phyloP scores from a whole-genome alignment of 1,140 invertebrate genomes.

The Caenorhabditis brenneri region DNA sequence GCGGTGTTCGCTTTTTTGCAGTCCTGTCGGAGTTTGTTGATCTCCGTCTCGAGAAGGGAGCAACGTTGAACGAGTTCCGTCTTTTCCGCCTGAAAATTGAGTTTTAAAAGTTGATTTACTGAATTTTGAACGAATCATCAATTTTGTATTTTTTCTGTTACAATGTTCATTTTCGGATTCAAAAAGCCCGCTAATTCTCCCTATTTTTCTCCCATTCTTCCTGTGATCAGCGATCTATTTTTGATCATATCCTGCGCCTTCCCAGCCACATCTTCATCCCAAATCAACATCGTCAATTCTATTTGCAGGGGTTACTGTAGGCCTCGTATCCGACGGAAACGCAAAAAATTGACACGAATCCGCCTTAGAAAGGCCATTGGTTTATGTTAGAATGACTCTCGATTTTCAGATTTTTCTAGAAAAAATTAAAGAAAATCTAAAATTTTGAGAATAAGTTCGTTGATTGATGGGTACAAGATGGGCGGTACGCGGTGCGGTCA shows the following conservation, averaged over 20 bases:
- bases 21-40: slow-evolving; percentile 16
- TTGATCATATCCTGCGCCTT: too few relatives aligned
- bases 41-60: background rate
- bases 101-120: too few relatives aligned
- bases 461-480: background rate
- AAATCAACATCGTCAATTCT: slow-evolving; percentile 13
- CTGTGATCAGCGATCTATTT: too few relatives aligned
- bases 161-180: too few relatives aligned
- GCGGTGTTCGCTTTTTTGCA: background rate
- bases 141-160: too few relatives aligned
- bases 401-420: background rate
- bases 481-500: too few relatives aligned
- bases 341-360: slow-evolving; percentile 9
- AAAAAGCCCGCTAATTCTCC: too few relatives aligned
- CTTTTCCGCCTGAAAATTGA: background rate
- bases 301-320: background rate
- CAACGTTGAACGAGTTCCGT: background rate
- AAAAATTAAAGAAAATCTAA: background rate
- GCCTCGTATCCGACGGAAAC: slow-evolving; percentile 2
- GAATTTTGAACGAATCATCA: too few relatives aligned
- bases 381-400: background rate
- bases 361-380: slow-evolving; percentile 2
- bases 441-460: background rate
- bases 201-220: too few relatives aligned
- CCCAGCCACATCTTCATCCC: background rate